Base-by-base conservation (phyloP, 2,888 invertebrate species). In the Drosophila cracens region DNA sequence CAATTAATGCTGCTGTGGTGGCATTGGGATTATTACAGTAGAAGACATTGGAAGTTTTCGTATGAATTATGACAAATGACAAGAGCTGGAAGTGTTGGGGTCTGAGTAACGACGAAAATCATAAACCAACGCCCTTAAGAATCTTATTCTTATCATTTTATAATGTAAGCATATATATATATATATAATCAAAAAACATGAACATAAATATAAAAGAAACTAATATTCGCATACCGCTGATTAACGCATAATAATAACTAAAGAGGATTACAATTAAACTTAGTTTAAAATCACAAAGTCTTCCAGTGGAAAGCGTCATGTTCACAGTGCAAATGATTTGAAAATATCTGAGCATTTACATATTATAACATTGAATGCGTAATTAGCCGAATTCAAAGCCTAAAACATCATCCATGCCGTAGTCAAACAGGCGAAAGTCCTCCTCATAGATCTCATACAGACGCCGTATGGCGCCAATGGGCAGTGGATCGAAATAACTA, bases 341-440 rank as follows among this genome's bases (percentile, higher is more conserved):
- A 51, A 69, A 70, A 25, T 66, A 54, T 54, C 40, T 54, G 51
- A 58, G 21, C 11, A 53, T 40, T 46, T 11, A 38, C 25, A 53
- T 34, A 25, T 3, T 18, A 13, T 40, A 57, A 49, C 25, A 40
- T 48, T 10, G 11, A 10, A 70, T 40, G 16, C 1, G 7, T 40
- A n/a, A 6, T 87, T 54, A 92, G 38, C 96, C 97, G 82, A 97
- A 94, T 92, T 97, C 97, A 91, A 96, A 97, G 2, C 97, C 97
- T 29, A 97, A 94, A 53, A 97, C 95, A 87, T 96, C 96, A 76
- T 96, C 96, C 73, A 97, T 92, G 75, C 95, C 95, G 86, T 98
- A 98, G 81, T 96, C 96, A 91, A 98, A 98, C 87, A 98, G 93
- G 89, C 95, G 95, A 91, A 97, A 97, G 93, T 98, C 98, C 60